These are phyloP conservation scores for Dynastes maya DNA, from an alignment of 2,888 invertebrate genomes.

Conservation along the genomic window DNA sequence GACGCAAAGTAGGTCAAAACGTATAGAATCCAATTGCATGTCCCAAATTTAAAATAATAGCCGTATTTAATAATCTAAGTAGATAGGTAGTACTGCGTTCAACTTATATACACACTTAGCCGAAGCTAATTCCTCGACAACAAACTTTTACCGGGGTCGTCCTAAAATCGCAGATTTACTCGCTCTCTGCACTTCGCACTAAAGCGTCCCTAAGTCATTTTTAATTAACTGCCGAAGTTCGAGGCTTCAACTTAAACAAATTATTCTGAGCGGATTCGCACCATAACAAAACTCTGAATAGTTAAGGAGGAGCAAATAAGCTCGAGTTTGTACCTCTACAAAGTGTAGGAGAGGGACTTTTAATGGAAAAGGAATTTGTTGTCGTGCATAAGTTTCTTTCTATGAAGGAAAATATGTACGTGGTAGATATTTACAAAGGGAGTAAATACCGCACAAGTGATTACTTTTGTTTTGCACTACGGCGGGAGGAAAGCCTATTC, in stretches of 20 bases:
- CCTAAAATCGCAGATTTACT: constrained; percentile 36
- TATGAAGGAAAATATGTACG: too few species aligned
- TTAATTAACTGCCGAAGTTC: constrained; percentile 48
- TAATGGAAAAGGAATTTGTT: not conserved
- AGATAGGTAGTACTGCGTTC: not conserved
- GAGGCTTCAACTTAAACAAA: constrained; percentile 44
- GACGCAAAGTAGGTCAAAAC: too few species aligned
- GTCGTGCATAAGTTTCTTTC: too few species aligned
- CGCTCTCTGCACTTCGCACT: constrained; percentile 2
- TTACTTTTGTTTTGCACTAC: too few species aligned
- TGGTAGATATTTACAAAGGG: too few species aligned
- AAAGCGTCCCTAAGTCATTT: constrained; percentile 41
- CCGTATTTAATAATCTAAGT: not conserved
- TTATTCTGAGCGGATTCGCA: constrained; percentile 29
- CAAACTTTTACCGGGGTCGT: not conserved
- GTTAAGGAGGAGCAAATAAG: not conserved
- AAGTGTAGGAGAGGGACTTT: not conserved
- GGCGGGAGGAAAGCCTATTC: too few species aligned
- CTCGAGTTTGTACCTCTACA: too few species aligned
- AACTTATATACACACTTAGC: not conserved
- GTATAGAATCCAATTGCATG: too few species aligned
- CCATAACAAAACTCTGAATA: constrained; percentile 17
- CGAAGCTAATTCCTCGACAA: not conserved
- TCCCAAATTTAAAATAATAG: too few species aligned
- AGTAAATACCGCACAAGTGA: too few species aligned